Base-by-base conservation (phyloP, 1,140 invertebrate genomes). In the Lepidotrigona ventralis region DNA sequence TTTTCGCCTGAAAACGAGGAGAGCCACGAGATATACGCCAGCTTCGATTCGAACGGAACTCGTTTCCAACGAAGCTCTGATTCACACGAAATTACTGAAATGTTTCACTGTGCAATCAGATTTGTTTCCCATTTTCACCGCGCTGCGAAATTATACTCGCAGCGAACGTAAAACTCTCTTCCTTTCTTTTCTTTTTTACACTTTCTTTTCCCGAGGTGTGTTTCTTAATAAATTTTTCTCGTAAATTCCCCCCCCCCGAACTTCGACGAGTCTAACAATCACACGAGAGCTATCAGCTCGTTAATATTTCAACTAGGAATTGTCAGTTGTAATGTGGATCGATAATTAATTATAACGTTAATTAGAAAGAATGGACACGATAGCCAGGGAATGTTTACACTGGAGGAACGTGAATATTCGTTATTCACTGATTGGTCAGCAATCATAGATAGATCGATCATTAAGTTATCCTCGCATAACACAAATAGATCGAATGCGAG, bases 51-150 rank as follows among this genome's bases (percentile, higher is more conserved):
- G 4, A 69, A 46, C 33, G 12, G 69, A 63, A 46, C 11, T n/a
- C 15, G 17, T n/a, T 15, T 26, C 14, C 39, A 66, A 21, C 60
- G 23, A 21, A n/a, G 15, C 23, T n/a, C 17, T 15, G 54, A 46
- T 72, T 71, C 68, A n/a, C 68, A 33, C 19, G 79, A 8, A 80
- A 73, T 80, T 29, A 73, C 46, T 5, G n/a, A 8, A 29, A 26
- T n/a, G 39, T 71, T 39, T 12, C 11, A 17, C 29, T 33, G 66
- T 23, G 66, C 19, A 68, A 68, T 69, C 33, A 19, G 19, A 51
- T 75, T 46, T 33, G 56, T 56, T 17, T 54, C 29, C 46, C 70
- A 53, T 75, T 58, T 58, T 75, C 54, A 58, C 29, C 73, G 1
- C 11, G 2, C 8, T n/a, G 17, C 14, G 54, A 21, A 75, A 75